Evolutionary conservation across 2,888 invertebrate species (phyloP), one percentile per base, ranked within the genome.

Genomic region (Agrypnus murinus): DNA sequence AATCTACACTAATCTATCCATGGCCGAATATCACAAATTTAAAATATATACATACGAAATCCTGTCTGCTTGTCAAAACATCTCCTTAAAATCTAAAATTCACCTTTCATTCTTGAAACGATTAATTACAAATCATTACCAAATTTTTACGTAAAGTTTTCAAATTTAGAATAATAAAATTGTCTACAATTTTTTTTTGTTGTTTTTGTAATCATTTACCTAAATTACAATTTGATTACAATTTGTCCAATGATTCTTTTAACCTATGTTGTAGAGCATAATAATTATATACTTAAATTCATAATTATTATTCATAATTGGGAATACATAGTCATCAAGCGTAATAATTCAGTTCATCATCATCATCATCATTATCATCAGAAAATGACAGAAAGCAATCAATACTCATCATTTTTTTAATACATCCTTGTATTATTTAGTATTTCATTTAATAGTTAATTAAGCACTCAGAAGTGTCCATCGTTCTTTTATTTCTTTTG

Each of bases 301-400:
- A 75, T 77, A 75, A 75, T 79, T 78, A 77, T 79, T 80, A 78
- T 74, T 76, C 67, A 67, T 77, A 78, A 79, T 74, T 75, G 78
- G 78, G 78, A 78, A 79, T 80, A 80, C 77, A 79, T 75, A 74
- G 77, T 79, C 74, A 78, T 77, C 78, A 83, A 82, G 83, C 83
- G 82, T 82, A 83, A 79, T 80, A 75, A 71, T 72, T 74, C 71
- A 71, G 74, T 75, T 74, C 74, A 67, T 71, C 45, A 12, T 40
- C 40, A 40, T 36, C 36, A 36, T 36, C 7, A 45, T 12, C 6
- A 45, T 45, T 10, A n/a, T n/a, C n/a, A n/a, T n/a, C n/a, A 25
- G 25, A 25, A 5, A 25, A 57, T 69, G 69, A 69, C 65, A 50
- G 67, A 66, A 25, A 25, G n/a, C n/a, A n/a, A 66, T 70, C 70